Base-by-base conservation (phyloP, 2,888 invertebrate species). In the Agonopterix subpropinquella region DNA sequence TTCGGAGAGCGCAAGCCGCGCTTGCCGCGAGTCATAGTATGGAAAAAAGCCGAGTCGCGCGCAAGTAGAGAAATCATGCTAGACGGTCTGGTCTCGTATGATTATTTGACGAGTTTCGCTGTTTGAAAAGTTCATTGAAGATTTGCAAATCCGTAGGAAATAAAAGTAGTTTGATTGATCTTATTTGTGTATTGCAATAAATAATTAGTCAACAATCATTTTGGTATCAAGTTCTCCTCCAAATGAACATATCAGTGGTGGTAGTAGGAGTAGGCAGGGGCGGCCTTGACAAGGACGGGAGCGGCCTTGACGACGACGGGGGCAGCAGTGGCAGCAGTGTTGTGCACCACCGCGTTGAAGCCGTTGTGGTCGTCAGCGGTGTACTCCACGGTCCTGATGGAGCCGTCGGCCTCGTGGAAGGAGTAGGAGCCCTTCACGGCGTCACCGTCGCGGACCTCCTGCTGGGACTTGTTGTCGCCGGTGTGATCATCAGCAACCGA, bases 401-500 rank as follows among this genome's bases (percentile, higher is more conserved):
- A 89, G 64, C 90, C 90, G 64, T 90, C 90, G 45, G 90, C 87
- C 65, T 90, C 90, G 55, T 85, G 82, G 61, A 90, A 73, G 11
- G 89, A 87, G 81, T 90, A 89, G 10, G 83, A 80, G 61, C 90
- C 90, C 67, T 86, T 86, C 55, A 90, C 90, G 1, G 79, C 85
- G 59, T 90, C 90, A 43, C 90, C 90, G 59, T 90, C 89, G 56
- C 86, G 80, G 53, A 66, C 61, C 67, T 90, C 90, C 54, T 89
- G 85, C 70, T 89, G 90, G 53, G 81, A 79, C 76, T 90, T 90
- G 73, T 87, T 80, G 77, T 91, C 90, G 44, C 90, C 90, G 67
- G 90, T 90, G 72, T 90, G 89, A 13, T 83, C 75, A 66, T 90
- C 90, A 55, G 88, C 80, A 1, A 91, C 90, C 28, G 89, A 89